Conservation (phyloP, 2,113 vertebrate genomes). For the Pionites leucogaster region DNA sequence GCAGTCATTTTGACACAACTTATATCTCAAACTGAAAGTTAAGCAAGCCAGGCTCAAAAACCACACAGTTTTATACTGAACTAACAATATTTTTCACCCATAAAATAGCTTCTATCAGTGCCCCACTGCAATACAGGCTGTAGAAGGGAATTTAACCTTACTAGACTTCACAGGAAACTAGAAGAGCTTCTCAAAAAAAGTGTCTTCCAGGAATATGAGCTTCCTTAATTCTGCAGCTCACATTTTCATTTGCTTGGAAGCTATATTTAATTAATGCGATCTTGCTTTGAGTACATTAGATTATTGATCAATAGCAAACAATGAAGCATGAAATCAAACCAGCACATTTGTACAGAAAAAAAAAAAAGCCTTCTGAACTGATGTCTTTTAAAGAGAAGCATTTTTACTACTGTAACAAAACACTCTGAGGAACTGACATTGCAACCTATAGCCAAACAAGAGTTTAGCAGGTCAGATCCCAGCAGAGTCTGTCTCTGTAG, state of each 20-base stretch:
- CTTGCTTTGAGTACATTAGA: neutral
- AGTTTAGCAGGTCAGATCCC: neutral
- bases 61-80: neutral
- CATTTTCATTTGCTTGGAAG: neutral
- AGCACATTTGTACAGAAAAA: neutral
- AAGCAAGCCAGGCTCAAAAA: neutral
- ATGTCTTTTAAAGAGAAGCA: neutral
- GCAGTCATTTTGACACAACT: neutral
- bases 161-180: neutral
- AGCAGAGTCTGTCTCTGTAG: neutral
- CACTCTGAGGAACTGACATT: neutral
- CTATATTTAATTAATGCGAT: neutral
- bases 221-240: neutral
- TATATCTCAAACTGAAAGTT: neutral
- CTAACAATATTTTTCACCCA: neutral
- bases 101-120: neutral
- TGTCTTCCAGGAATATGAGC: neutral
- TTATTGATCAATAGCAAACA: neutral
- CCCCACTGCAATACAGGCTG: neutral
- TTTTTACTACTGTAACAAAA: neutral
- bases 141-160: neutral
- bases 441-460: neutral
- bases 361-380: neutral
- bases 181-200: neutral
- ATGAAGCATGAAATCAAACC: neutral